Evolutionary conservation across 2,113 vertebrate genomes (phyloP).

Genomic region (Sinocyclocheilus grahami): DNA sequence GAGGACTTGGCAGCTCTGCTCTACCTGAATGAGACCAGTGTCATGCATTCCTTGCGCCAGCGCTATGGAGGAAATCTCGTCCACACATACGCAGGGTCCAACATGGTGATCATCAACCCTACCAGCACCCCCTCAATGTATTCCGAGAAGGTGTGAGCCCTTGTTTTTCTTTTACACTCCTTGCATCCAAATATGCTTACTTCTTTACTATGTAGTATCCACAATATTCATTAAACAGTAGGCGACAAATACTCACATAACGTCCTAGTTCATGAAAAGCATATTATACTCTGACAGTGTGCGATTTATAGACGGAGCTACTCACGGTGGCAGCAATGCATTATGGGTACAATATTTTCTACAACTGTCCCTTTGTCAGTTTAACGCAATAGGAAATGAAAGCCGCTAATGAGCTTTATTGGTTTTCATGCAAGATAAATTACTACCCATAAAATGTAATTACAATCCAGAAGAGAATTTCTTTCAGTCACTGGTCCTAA

Average conservation of each 20-base stretch:
- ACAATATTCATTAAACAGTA: neutral
- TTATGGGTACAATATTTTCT: neutral
- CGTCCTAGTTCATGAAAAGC: neutral
- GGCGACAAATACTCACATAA: neutral
- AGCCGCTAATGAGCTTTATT: conserved; percentile 14
- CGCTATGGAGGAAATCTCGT: conserved; percentile 92
- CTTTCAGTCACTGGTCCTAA: conserved; percentile 30
- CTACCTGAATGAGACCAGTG: conserved; percentile 94
- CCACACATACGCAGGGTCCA: conserved; percentile 87
- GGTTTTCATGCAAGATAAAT: conserved; percentile 34
- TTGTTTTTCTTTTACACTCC: neutral
- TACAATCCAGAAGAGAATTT: conserved; percentile 6
- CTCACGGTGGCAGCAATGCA: neutral
- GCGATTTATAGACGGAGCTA: neutral
- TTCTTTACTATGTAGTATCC: neutral
- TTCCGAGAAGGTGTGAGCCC: conserved; percentile 88
- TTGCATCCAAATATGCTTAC: neutral
- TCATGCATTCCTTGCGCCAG: conserved; percentile 90
- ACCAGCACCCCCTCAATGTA: conserved; percentile 93
- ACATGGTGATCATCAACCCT: conserved; percentile 91
- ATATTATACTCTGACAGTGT: neutral
- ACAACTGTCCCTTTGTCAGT: neutral
- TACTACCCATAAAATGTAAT: conserved; percentile 5
- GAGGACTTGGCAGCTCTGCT: conserved; percentile 91
- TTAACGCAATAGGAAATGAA: neutral